A percentile compares a stretch with the other conserved stretches of the same genome.
Evolutionary conservation across 2,888 invertebrate species (phyloP).

Genomic region (Tachina grossa): DNA sequence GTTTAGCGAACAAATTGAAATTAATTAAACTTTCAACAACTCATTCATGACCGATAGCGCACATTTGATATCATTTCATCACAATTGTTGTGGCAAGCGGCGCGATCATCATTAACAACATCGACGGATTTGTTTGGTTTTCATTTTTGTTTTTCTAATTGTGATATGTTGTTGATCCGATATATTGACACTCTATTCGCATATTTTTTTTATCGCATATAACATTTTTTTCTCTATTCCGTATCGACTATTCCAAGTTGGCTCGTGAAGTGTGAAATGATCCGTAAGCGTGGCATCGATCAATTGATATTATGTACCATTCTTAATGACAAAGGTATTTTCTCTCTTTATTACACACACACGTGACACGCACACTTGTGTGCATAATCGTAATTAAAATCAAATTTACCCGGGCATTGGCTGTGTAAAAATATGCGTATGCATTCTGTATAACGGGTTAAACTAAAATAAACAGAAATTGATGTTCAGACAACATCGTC

Average conservation of each 20-base stretch:
- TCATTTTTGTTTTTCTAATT: conserved; percentile 11
- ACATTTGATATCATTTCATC: conserved; percentile 65
- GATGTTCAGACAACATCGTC: conserved; percentile 41
- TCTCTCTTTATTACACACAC: conserved; percentile 33
- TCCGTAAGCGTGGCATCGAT: conserved; percentile 71
- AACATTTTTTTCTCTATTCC: conserved; percentile 23
- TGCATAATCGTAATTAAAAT: not conserved
- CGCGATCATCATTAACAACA: conserved; percentile 13
- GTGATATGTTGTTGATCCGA: conserved; percentile 75
- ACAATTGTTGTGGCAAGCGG: conserved; percentile 50
- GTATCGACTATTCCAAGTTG: conserved; percentile 43
- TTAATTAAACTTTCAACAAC: conserved; percentile 81
- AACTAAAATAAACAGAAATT: conserved; percentile 71
- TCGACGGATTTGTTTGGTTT: conserved; percentile 51
- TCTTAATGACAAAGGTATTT: conserved; percentile 59
- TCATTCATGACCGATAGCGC: conserved; percentile 63
- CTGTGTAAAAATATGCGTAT: conserved; percentile 39
- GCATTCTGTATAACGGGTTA: conserved; percentile 71
- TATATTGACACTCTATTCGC: conserved; percentile 78
- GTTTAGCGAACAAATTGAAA: conserved; percentile 73
- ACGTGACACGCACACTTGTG: not conserved
- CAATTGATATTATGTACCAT: conserved; percentile 59
- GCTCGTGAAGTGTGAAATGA: conserved; percentile 72
- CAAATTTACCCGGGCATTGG: conserved; percentile 29
- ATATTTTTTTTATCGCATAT: conserved; percentile 32